Evolutionary conservation across 2,888 invertebrate species (phyloP).

Genomic region (Eupithecia pulchellata): DNA sequence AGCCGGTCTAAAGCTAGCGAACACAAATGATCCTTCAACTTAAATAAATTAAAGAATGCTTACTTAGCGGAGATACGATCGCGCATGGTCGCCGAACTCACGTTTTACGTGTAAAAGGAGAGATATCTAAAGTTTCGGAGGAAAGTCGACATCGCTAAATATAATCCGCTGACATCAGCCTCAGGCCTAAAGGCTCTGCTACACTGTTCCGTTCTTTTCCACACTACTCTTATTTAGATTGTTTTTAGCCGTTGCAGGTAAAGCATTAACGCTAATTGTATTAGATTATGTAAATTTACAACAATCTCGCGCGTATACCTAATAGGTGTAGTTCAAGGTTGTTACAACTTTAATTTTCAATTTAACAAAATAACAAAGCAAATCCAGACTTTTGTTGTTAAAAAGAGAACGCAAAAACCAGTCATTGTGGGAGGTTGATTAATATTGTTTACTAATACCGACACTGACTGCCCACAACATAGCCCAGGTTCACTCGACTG

Average conservation of each 20-base stretch:
- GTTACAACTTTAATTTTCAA: background rate
- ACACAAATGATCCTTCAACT: slow-evolving; percentile 13
- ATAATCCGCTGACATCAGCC: slow-evolving; percentile 33
- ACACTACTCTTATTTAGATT: background rate
- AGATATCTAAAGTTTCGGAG: slow-evolving; percentile 12
- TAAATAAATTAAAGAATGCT: slow-evolving; percentile 20
- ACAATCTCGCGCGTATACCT: background rate
- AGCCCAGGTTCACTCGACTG: background rate
- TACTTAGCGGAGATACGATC: slow-evolving; percentile 25
- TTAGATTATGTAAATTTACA: background rate
- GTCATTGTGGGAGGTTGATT: slow-evolving; percentile 22
- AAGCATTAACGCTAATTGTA: background rate
- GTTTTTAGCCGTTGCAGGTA: too few relatives aligned
- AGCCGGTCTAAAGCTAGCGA: background rate
- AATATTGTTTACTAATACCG: slow-evolving; percentile 29
- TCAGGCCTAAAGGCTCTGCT: background rate
- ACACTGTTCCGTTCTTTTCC: background rate
- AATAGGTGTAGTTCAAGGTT: background rate
- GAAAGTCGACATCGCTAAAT: slow-evolving; percentile 33
- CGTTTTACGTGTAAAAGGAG: slow-evolving; percentile 22
- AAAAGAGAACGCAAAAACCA: slow-evolving; percentile 22
- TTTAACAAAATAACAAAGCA: slow-evolving; percentile 9
- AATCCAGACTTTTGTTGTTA: slow-evolving; percentile 19
- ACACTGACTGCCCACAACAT: background rate
- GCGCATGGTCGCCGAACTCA: slow-evolving; percentile 16